Evolutionary conservation across 2,888 invertebrate genomes (phyloP).

Genomic region (Operophtera brumata): DNA sequence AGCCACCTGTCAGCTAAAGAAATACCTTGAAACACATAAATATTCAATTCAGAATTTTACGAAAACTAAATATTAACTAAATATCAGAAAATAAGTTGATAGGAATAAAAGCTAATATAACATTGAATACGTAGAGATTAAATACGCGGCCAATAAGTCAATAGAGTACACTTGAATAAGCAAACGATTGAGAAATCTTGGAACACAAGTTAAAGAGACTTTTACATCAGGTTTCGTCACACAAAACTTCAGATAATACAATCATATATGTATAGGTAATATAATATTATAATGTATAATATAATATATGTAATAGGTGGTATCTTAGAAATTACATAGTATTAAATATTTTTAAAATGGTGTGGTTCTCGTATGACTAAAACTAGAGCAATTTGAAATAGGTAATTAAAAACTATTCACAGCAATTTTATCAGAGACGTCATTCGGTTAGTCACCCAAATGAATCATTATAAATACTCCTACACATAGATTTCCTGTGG

Average conservation of each 20-base stretch:
- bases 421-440: conserved; percentile 43
- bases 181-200: conserved; percentile 22
- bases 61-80: not conserved
- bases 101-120: conserved; percentile 13
- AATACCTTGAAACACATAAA: conserved; percentile 8
- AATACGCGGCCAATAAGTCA: conserved; percentile 23
- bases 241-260: not conserved
- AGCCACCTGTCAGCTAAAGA: conserved; percentile 20
- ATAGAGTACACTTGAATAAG: conserved; percentile 24
- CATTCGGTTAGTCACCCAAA: conserved; percentile 46
- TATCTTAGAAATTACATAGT: too few species aligned
- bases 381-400: conserved; percentile 32
- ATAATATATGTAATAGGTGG: too few species aligned
- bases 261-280: not conserved
- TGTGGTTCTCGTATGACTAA: conserved; percentile 37
- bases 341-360: too few species aligned
- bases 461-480: conserved; percentile 42
- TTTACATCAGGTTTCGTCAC: not conserved
- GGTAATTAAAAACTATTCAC: conserved; percentile 38
- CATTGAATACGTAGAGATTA: conserved; percentile 15
- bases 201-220: conserved; percentile 1
- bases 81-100: not conserved
- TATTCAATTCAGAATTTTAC: not conserved
- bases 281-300: too few species aligned
- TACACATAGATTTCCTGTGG: conserved; percentile 12